Base-by-base conservation (phyloP, 92 coral and sea anemone genomes). In the Porites rus region DNA sequence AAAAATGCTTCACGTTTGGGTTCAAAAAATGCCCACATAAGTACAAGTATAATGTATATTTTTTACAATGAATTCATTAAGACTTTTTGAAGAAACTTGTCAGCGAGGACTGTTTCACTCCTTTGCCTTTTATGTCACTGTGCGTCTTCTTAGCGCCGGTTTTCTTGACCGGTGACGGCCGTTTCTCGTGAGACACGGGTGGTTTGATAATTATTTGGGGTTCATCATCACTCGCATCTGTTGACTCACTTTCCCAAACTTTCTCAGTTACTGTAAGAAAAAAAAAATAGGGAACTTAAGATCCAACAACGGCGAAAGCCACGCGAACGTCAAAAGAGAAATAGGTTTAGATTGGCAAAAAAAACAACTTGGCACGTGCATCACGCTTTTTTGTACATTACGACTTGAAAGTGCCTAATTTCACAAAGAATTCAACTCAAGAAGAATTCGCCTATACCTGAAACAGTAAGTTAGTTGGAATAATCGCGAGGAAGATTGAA, bases 241-340 rank as follows among this genome's bases (percentile, higher is more conserved):
- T 94, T 22, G 99, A 97, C 65, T 97, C 98, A 28, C 97, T 97
- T 59, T 97, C 98, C 87, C 93, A 97, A 8, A 97, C 97, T 69
- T 97, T 97, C 84, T 97, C 98, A 16, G 99, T 97, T 53, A 97
- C 99, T 97, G 79, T 19, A 18, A 74, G 76, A 24, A 61, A n/a
- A 28, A 65, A 83, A 14, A 63, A 8, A 80, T 3, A 0, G 38
- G 1, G 11, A 38, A 9, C 25, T 64, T 60, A 78, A 18, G 31
- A 56, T 14, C 11, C 61, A 56, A 56, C 16, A 3, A 56, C 46
- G 46, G 46, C 46, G 46, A 38, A 0, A 7, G 46, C 46, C 46
- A 38, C 46, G 46, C 46, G 46, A 38, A 38, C 46, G 46, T 38
- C 38, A 31, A 31, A 31, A 31, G 38, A 24, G 25, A 24, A 24